These are phyloP conservation scores for Stomatorhinus ivindoensis DNA, from an alignment of 2,113 vertebrate species.

Conservation along the genomic window DNA sequence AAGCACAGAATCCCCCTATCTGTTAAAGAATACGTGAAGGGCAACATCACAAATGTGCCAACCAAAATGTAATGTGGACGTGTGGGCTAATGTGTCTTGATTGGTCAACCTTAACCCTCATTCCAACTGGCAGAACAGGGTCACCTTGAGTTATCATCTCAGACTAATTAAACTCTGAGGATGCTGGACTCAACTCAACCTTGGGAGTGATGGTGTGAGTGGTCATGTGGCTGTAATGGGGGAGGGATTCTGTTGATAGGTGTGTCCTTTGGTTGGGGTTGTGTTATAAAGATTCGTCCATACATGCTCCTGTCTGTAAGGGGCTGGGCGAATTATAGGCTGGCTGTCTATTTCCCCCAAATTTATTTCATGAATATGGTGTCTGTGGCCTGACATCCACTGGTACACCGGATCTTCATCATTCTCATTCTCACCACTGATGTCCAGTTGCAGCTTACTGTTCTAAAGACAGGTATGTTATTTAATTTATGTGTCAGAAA, in stretches of 20 bases:
- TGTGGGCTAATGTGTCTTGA: not conserved
- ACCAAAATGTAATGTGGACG: no score
- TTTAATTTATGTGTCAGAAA: not conserved
- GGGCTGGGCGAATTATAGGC: not conserved
- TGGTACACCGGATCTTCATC: not conserved
- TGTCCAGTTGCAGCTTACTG: not conserved
- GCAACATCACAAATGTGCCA: not conserved
- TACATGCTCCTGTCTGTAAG: not conserved
- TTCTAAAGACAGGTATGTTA: not conserved
- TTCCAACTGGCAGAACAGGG: not conserved
- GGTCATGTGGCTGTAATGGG: not conserved
- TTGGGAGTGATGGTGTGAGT: not conserved
- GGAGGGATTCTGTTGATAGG: not conserved
- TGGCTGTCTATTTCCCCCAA: not conserved
- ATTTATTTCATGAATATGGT: not conserved
- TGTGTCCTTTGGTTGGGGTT: not conserved
- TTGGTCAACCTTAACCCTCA: not conserved
- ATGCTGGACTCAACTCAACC: not conserved
- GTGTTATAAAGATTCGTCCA: not conserved
- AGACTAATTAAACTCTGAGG: constrained; percentile 2
- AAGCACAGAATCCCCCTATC: not conserved
- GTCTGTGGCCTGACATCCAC: not conserved
- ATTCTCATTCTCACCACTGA: not conserved
- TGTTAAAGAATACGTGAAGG: not conserved
- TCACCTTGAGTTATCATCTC: constrained; percentile 4